Conservation (phyloP, 2,888 invertebrate species). For the Tetragonisca angustula region DNA sequence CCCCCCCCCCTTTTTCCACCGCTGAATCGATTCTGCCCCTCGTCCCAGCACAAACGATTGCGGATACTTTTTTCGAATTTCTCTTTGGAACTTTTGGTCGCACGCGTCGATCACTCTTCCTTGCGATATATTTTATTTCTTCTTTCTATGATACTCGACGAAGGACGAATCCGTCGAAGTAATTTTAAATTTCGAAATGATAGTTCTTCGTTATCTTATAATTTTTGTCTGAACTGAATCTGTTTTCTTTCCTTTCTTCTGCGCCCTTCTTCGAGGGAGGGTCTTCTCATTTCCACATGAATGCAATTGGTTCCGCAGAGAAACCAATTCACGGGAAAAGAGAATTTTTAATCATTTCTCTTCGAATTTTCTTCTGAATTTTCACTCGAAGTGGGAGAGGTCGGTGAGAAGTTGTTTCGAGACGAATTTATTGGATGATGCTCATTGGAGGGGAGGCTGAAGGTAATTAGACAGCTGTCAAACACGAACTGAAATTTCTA, state of each 20-base stretch:
- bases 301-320: too few relatives aligned
- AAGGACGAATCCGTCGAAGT: not conserved
- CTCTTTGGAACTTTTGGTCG: not conserved
- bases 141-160: not conserved
- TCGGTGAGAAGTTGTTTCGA: not conserved
- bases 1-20: too few relatives aligned
- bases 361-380: not conserved
- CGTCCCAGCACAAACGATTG: not conserved
- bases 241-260: too few relatives aligned
- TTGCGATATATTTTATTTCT: not conserved
- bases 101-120: not conserved
- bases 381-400: too few relatives aligned
- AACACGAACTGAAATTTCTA: slow-evolving; percentile 21
- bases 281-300: too few relatives aligned
- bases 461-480: slow-evolving; percentile 27
- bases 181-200: too few relatives aligned
- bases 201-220: too few relatives aligned
- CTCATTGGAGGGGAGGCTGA: not conserved
- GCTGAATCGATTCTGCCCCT: not conserved
- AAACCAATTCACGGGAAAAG: too few relatives aligned
- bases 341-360: too few relatives aligned
- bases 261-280: too few relatives aligned
- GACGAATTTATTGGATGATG: not conserved
- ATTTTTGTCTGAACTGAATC: too few relatives aligned
- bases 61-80: not conserved